Evolutionary conservation across 2,113 vertebrate genomes (phyloP).

Genomic region (Podarcis raffonei): DNA sequence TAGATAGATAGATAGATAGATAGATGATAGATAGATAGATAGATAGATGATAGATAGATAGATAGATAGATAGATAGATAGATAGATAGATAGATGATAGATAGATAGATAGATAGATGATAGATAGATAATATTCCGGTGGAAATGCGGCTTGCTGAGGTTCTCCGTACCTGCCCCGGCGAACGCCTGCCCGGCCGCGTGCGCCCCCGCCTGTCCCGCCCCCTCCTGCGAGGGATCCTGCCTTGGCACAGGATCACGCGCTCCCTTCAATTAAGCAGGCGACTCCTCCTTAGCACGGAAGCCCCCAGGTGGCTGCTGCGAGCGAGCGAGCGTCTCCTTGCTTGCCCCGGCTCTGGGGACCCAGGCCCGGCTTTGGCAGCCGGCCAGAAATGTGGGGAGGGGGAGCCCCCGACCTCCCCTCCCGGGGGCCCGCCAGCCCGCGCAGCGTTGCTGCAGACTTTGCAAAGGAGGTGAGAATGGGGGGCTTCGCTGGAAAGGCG

Average conservation of each 20-base stretch:
- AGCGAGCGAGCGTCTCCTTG: neutral
- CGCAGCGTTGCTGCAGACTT: neutral
- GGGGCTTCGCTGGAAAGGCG: neutral
- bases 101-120: too few relatives aligned
- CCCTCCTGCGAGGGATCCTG: neutral
- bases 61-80: too few relatives aligned
- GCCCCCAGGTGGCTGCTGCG: neutral
- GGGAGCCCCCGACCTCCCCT: too few relatives aligned
- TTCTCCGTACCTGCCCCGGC: too few relatives aligned
- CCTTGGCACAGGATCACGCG: neutral
- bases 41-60: too few relatives aligned
- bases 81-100: too few relatives aligned
- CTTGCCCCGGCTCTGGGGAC: neutral
- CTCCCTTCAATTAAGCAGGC: neutral
- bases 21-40: too few relatives aligned
- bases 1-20: too few relatives aligned
- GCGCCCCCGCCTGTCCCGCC: neutral
- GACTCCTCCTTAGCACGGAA: neutral
- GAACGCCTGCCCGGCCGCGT: too few relatives aligned
- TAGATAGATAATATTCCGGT: too few relatives aligned
- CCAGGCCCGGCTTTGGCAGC: neutral
- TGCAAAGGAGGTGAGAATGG: neutral
- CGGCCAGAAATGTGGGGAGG: neutral
- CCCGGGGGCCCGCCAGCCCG: too few relatives aligned
- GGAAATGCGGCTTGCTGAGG: too few relatives aligned